Conservation (phyloP, 2,113 vertebrate species). For the Ailurus styani region DNA sequence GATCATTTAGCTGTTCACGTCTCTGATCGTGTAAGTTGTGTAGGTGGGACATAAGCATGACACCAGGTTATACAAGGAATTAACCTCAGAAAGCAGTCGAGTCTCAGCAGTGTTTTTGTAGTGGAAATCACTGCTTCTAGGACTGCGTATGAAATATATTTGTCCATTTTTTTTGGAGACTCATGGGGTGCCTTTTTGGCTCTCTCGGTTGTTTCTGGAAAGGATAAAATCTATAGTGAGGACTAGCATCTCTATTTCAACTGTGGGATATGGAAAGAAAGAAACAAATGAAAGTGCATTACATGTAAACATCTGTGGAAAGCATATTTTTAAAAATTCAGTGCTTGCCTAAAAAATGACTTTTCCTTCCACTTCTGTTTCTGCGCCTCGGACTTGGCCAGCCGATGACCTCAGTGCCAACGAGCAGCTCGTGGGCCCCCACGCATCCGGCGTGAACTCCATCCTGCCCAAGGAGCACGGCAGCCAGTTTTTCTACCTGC, state of each 20-base stretch:
- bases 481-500: conserved; percentile 97
- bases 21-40: not conserved
- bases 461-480: conserved; percentile 98
- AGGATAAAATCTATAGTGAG: not conserved
- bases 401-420: conserved; percentile 96
- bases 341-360: conserved; percentile 32
- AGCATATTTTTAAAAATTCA: conserved; percentile 8
- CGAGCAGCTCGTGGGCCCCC: conserved; percentile 92
- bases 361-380: not conserved
- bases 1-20: not conserved
- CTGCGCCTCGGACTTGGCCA: conserved; percentile 70
- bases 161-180: not conserved
- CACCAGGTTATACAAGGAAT: not conserved
- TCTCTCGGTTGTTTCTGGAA: not conserved
- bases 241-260: not conserved
- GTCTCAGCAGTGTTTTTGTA: not conserved
- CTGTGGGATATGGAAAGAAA: not conserved
- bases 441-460: conserved; percentile 95
- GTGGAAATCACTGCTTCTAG: not conserved
- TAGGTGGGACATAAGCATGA: not conserved
- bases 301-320: not conserved
- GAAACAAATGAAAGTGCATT: not conserved
- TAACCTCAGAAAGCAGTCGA: not conserved
- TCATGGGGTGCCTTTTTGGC: not conserved
- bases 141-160: too few species aligned